Evolutionary conservation across 1,140 invertebrate species (phyloP).

Genomic region (Drosophila saltans): DNA sequence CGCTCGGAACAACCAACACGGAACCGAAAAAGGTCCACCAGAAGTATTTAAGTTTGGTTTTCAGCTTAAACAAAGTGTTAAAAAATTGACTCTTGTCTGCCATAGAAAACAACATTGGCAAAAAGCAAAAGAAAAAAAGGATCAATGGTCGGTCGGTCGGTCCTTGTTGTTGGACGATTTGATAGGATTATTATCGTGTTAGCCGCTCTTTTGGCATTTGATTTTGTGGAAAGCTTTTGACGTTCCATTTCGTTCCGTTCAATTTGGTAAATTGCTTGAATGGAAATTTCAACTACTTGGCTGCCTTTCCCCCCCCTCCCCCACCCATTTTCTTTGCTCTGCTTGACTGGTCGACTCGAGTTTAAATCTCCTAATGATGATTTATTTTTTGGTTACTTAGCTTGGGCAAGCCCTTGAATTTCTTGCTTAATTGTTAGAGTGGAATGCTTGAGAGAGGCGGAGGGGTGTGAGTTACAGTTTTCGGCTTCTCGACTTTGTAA

Average conservation of each 20-base stretch:
- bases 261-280: constrained; percentile 76
- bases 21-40: constrained; percentile 22
- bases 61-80: constrained; percentile 72
- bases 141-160: constrained; percentile 33
- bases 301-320: constrained; percentile 5
- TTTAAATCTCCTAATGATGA: constrained; percentile 56
- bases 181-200: constrained; percentile 79
- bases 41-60: constrained; percentile 61
- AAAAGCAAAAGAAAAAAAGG: constrained; percentile 5
- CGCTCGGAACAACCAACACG: constrained; percentile 24
- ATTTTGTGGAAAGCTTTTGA: constrained; percentile 58
- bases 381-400: constrained; percentile 49
- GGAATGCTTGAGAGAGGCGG: not conserved
- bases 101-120: not conserved
- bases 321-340: not conserved
- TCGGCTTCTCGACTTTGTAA: constrained; percentile 20
- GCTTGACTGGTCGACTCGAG: not conserved
- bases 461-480: not conserved
- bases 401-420: constrained; percentile 28
- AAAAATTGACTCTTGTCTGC: constrained; percentile 72
- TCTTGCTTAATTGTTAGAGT: constrained; percentile 48
- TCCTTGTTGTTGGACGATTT: constrained; percentile 58
- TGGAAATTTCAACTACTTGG: constrained; percentile 69
- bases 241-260: constrained; percentile 66
- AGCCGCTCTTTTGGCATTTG: constrained; percentile 71